phyloP scores from a whole-genome alignment of 2,888 invertebrate genomes.

The Heliconius charithonia region DNA sequence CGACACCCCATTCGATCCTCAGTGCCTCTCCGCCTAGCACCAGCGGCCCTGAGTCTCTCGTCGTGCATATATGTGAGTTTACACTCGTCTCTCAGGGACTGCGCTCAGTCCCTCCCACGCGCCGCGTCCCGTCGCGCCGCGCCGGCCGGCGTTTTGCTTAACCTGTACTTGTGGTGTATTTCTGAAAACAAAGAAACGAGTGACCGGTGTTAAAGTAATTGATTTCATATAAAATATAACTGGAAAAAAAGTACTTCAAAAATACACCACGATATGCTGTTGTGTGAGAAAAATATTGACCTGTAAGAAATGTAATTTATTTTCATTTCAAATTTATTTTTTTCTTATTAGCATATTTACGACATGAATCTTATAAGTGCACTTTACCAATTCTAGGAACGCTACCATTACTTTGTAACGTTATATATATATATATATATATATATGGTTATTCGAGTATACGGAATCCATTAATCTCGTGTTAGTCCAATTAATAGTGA shows the following conservation, averaged over 20 bases:
- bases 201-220: slow-evolving; percentile 55
- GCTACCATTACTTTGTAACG: not conserved
- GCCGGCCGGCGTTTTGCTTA: slow-evolving; percentile 73
- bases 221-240: slow-evolving; percentile 32
- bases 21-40: slow-evolving; percentile 69
- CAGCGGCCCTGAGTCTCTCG: slow-evolving; percentile 66
- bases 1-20: slow-evolving; percentile 50
- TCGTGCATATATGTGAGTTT: slow-evolving; percentile 75
- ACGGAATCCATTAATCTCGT: slow-evolving; percentile 27
- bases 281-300: not conserved
- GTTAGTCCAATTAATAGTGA: slow-evolving; percentile 31
- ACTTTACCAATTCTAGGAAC: not conserved
- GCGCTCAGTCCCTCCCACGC: slow-evolving; percentile 49
- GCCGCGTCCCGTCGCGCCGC: slow-evolving; percentile 49
- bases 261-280: slow-evolving; percentile 50
- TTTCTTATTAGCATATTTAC: not conserved
- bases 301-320: not conserved
- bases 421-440: no score
- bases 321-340: not conserved
- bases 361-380: not conserved
- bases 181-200: slow-evolving; percentile 56
- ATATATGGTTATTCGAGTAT: not conserved
- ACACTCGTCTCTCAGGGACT: slow-evolving; percentile 41
- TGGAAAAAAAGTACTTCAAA: slow-evolving; percentile 49
- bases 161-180: slow-evolving; percentile 67